These are phyloP conservation scores for Andrena chrysosceles DNA, from an alignment of 2,888 invertebrate species.

Conservation along the genomic window DNA sequence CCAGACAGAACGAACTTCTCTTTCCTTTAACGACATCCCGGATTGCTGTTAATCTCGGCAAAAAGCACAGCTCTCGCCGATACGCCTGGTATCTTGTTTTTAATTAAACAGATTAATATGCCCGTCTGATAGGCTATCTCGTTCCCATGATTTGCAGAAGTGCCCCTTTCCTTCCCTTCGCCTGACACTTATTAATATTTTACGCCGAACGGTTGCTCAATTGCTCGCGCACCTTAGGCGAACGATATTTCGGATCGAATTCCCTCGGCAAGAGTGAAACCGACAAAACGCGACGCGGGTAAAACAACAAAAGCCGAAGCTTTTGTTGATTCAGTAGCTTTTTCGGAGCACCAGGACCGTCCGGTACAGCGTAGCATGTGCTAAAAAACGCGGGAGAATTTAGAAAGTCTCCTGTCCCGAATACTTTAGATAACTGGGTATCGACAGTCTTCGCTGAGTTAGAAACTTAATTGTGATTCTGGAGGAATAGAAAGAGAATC, in stretches of 20 bases:
- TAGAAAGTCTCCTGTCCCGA: conserved; percentile 42
- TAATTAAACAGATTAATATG: conserved; percentile 58
- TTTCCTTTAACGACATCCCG: conserved; percentile 43
- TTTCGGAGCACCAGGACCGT: not conserved
- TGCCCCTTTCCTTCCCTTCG: not conserved
- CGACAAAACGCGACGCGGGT: conserved; percentile 16
- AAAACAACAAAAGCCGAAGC: conserved; percentile 36
- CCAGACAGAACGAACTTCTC: conserved; percentile 10
- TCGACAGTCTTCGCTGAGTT: not conserved
- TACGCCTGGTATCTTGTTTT: conserved; percentile 25
- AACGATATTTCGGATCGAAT: conserved; percentile 39
- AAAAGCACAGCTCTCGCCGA: conserved; percentile 15
- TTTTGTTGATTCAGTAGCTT: conserved; percentile 10
- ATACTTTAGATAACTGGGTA: not conserved
- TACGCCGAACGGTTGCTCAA: conserved; percentile 29
- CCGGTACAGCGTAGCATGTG: not conserved
- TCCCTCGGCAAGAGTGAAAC: conserved; percentile 52
- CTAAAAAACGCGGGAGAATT: conserved; percentile 26
- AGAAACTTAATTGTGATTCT: not conserved
- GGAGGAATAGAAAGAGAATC: not conserved
- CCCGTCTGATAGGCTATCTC: conserved; percentile 22
- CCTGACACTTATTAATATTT: conserved; percentile 33
- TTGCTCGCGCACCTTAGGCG: conserved; percentile 21
- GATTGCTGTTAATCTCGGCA: conserved; percentile 19
- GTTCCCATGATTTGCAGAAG: conserved; percentile 19